Evolutionary conservation across 2,113 vertebrate species (phyloP).

Genomic region (Dissostichus mawsoni): DNA sequence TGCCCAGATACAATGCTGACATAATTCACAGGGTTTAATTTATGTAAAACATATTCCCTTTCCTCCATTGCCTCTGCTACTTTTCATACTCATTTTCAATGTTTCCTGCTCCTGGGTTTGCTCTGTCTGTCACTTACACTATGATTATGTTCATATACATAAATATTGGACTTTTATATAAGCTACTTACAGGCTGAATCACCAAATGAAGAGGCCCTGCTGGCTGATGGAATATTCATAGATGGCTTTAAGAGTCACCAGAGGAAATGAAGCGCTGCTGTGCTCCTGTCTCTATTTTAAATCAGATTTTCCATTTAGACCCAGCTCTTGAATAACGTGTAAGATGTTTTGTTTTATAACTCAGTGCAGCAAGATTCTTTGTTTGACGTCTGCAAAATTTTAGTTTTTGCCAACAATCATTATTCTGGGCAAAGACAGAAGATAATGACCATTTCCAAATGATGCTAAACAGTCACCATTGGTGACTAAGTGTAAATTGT

Average conservation of each 20-base stretch:
- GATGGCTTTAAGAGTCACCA: constrained; percentile 51
- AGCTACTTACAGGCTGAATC: constrained; percentile 65
- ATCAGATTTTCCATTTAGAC: constrained; percentile 18
- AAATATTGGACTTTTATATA: constrained; percentile 68
- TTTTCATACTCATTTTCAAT: constrained; percentile 7
- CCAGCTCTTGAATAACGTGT: constrained; percentile 16
- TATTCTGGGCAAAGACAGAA: background rate
- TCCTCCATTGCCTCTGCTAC: constrained; percentile 17
- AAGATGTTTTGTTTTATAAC: constrained; percentile 26
- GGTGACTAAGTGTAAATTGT: constrained; percentile 30
- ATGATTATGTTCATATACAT: constrained; percentile 32
- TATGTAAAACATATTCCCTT: constrained; percentile 63
- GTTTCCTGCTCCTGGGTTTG: constrained; percentile 31
- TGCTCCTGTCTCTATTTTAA: constrained; percentile 4
- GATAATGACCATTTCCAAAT: constrained; percentile 4
- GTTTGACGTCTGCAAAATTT: constrained; percentile 12
- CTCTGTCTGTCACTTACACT: constrained; percentile 22
- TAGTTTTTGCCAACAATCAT: background rate
- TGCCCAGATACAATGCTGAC: constrained; percentile 63
- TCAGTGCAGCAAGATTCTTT: background rate
- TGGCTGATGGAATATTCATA: constrained; percentile 78
- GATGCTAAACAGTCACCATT: constrained; percentile 24
- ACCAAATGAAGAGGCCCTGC: constrained; percentile 54
- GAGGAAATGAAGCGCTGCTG: constrained; percentile 5
- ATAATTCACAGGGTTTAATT: constrained; percentile 57